These are phyloP conservation scores for Platygyra sinensis DNA, from an alignment of 64 coral and sea anemone genomes.

Conservation along the genomic window DNA sequence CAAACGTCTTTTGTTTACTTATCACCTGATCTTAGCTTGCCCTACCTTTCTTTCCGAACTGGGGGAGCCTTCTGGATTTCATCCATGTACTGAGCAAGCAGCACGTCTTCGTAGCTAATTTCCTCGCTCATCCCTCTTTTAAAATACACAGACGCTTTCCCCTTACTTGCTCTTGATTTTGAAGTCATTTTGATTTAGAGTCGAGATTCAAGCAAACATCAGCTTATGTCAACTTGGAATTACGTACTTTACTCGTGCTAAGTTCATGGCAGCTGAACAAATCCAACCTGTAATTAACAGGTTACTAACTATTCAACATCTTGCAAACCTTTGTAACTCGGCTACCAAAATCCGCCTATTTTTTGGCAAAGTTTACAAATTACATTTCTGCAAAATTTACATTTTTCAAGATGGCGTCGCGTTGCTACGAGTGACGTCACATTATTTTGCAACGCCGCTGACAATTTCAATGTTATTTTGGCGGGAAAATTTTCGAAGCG, in stretches of 20 bases:
- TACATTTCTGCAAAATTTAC: slow-evolving; percentile 16
- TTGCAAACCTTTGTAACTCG: background rate
- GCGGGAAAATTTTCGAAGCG: background rate
- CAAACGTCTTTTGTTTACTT: background rate
- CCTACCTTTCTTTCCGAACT: slow-evolving; percentile 62
- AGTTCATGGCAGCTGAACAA: background rate
- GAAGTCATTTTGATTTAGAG: slow-evolving; percentile 41
- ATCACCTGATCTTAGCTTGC: background rate
- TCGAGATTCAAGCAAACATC: background rate
- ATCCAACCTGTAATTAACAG: slow-evolving; percentile 3
- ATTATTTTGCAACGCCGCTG: slow-evolving; percentile 29
- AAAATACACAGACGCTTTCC: slow-evolving; percentile 46
- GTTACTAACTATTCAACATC: background rate
- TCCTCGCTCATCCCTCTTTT: slow-evolving; percentile 78
- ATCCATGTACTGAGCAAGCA: slow-evolving; percentile 86
- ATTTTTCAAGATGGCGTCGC: slow-evolving; percentile 58
- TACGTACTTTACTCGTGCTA: background rate
- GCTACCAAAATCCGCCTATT: slow-evolving; percentile 20
- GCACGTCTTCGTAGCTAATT: slow-evolving; percentile 81
- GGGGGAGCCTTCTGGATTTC: slow-evolving; percentile 67
- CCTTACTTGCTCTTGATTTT: background rate
- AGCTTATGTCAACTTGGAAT: background rate
- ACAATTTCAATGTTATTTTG: background rate
- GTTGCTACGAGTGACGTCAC: slow-evolving; percentile 81
- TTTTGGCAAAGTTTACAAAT: slow-evolving; percentile 1